Evolutionary conservation across 2,797 vertebrate species (phyloP).

Genomic region (Melanotaenia trifasciata): DNA sequence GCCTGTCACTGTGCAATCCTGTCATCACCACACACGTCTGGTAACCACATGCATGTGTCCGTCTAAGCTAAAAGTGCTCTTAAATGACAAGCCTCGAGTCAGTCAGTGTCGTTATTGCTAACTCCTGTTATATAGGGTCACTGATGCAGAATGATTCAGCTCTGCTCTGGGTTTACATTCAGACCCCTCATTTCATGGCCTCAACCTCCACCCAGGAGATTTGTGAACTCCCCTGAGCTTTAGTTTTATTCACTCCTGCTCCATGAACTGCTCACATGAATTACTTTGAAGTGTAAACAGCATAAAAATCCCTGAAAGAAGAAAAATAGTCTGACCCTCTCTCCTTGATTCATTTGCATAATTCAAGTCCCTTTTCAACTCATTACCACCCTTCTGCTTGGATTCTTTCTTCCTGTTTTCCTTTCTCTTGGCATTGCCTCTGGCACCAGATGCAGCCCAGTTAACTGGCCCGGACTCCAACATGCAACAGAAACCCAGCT

Average conservation of each 20-base stretch:
- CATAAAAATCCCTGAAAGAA: slow-evolving; percentile 14
- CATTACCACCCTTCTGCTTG: slow-evolving; percentile 39
- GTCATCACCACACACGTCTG: slow-evolving; percentile 39
- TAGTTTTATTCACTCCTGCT: slow-evolving; percentile 36
- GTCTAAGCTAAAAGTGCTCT: slow-evolving; percentile 18
- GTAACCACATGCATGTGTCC: slow-evolving; percentile 11
- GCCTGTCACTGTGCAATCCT: slow-evolving; percentile 10
- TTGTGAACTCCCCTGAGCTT: slow-evolving; percentile 41
- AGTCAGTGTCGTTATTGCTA: slow-evolving; percentile 34
- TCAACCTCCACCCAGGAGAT: slow-evolving; percentile 23
- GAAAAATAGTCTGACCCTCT: slow-evolving; percentile 23
- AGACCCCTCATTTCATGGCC: background rate
- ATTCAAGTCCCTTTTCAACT: slow-evolving; percentile 36
- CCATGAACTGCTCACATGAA: slow-evolving; percentile 59
- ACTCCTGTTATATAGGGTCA: slow-evolving; percentile 49
- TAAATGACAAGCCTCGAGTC: slow-evolving; percentile 7
- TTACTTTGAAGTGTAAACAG: slow-evolving; percentile 60
- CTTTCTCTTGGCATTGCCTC: slow-evolving; percentile 53
- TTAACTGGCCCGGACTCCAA: slow-evolving; percentile 47
- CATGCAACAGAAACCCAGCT: slow-evolving; percentile 48
- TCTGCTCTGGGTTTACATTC: slow-evolving; percentile 33
- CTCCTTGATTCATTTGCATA: slow-evolving; percentile 20
- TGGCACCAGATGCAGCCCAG: slow-evolving; percentile 64
- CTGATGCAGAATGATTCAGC: slow-evolving; percentile 22
- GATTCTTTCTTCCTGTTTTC: slow-evolving; percentile 32